These are phyloP conservation scores for Cantharis nigra DNA, from an alignment of 2,888 invertebrate species.

Conservation along the genomic window DNA sequence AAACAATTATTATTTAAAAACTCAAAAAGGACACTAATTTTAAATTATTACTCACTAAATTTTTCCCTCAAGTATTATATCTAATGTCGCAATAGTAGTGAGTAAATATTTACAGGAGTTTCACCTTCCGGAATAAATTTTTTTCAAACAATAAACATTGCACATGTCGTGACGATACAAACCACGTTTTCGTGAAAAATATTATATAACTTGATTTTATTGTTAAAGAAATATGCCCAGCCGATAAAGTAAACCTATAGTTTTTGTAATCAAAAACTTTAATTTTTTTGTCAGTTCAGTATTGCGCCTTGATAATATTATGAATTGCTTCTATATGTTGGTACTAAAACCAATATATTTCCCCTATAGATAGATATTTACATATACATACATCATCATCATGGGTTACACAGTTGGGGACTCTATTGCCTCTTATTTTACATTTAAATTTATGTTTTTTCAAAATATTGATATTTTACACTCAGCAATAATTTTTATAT, in stretches of 20 bases:
- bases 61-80: neutral
- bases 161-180: neutral
- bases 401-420: neutral
- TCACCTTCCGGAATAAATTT: no score
- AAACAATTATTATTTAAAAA: no score
- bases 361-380: neutral
- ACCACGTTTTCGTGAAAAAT: no score
- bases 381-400: neutral
- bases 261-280: neutral
- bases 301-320: neutral
- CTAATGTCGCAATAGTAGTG: neutral
- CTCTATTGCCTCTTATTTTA: neutral
- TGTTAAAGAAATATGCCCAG: neutral
- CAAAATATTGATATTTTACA: neutral
- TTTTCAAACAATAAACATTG: neutral
- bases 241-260: neutral
- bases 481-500: neutral
- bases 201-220: neutral
- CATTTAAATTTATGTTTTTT: neutral
- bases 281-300: neutral
- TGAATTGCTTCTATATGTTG: neutral
- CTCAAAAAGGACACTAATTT: no score
- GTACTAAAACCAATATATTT: neutral
- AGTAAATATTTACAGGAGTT: neutral
- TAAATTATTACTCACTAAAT: neutral